Percentiles rank a stretch among this genome's conserved stretches.
Evolutionary conservation across 2,797 vertebrate species (phyloP).

Genomic region (Ispidina lecontei): DNA sequence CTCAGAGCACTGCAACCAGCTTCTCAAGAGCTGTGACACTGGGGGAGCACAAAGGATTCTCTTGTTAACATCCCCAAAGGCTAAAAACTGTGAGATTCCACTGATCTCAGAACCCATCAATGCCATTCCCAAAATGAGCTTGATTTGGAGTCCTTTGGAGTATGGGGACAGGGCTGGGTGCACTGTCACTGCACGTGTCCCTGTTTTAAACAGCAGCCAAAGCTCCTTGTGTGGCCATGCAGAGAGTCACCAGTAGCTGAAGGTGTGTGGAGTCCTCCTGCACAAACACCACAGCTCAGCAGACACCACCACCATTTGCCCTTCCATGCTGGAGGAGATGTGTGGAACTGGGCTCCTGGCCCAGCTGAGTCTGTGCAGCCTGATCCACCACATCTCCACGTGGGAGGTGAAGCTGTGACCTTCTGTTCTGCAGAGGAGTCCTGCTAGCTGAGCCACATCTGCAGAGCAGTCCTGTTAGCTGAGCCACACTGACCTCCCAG

Average conservation of each 20-base stretch:
- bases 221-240: neutral
- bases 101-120: neutral
- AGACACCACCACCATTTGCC: neutral
- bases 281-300: neutral
- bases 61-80: neutral
- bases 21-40: neutral
- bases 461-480: neutral
- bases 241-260: neutral
- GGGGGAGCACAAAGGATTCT: neutral
- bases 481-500: neutral
- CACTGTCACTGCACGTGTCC: accelerated
- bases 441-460: neutral
- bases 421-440: neutral
- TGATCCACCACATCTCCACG: neutral
- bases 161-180: neutral
- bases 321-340: neutral
- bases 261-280: neutral
- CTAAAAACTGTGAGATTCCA: neutral
- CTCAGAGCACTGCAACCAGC: neutral
- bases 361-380: neutral
- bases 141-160: neutral
- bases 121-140: neutral
- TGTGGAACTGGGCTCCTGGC: neutral
- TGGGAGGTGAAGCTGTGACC: neutral
- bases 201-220: neutral